Base-by-base conservation (phyloP, 2,888 invertebrate species). In the Latrodectus hesperus region DNA sequence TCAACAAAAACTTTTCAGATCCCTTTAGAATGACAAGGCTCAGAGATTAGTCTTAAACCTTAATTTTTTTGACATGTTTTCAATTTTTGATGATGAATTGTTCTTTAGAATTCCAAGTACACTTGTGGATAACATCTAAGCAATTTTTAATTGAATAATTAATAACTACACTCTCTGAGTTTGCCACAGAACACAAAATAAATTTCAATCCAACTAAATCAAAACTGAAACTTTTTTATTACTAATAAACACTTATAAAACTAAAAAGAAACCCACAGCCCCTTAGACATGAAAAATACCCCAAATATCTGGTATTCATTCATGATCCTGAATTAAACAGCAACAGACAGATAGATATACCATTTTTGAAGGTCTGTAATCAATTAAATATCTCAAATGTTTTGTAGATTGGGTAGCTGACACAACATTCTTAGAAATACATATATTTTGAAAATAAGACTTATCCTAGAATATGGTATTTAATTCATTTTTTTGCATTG, bases 141-240 rank as follows among this genome's bases (percentile, higher is more conserved):
- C 26, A 26, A 11, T 49, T n/a, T 12, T 49, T 71, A 60, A 60
- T 60, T 16, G 14, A 12, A 9, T 16, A 16, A 38, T 38, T 38
- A 38, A 26, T 71, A 49, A 26, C 11, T 71, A 14, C 49, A 51
- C 49, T 26, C 71, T 71, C 11, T 49, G 14, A 38, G 71, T 71
- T 71, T 38, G 71, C 49, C 10, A 71, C 10, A 71, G 71, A 71
- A 26, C 71, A 8, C 49, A 71, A 71, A 71, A 26, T 71, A 5
- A 71, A 16, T 71, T 71, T 71, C 14, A 71, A 38, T 38, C 1
- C 49, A 71, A n/a, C 26, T 38, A 71, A 71, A 71, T 71, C 71
- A 4, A 71, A 26, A 49, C 5, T 9, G 22, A 52, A 38, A 9
- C n/a, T 1, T 73, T 16, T 53, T 73, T 53, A 17, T 53, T 53